These are phyloP conservation scores for Amphiduros pacificus DNA, from an alignment of 2,888 invertebrate species.

Conservation along the genomic window DNA sequence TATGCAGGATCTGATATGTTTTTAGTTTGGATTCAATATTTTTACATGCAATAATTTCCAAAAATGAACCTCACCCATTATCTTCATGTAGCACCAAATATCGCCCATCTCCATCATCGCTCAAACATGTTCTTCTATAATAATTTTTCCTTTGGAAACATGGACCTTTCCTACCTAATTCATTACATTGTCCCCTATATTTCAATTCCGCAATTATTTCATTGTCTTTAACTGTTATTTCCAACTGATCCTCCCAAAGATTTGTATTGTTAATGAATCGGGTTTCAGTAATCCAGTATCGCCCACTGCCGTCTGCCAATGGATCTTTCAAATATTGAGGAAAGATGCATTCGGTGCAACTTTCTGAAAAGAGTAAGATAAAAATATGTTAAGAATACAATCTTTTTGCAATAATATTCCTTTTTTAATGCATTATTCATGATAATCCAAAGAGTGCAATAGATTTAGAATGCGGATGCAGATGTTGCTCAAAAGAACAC, in stretches of 20 bases:
- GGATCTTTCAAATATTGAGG: conserved; percentile 9
- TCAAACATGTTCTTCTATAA: conserved; percentile 6
- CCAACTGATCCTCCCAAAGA: conserved; percentile 10
- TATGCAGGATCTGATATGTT: too few species aligned
- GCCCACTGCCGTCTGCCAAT: conserved; percentile 6
- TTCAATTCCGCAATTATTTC: conserved; percentile 11
- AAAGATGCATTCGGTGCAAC: conserved; percentile 10
- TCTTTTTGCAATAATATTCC: too few species aligned
- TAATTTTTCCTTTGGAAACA: conserved; percentile 8
- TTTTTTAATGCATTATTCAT: too few species aligned
- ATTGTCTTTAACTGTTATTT: conserved; percentile 11
- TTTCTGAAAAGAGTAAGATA: not conserved
- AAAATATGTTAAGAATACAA: not conserved
- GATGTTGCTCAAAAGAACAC: too few species aligned
- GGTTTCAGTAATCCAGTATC: conserved; percentile 14
- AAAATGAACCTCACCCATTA: conserved; percentile 11
- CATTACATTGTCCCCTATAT: conserved; percentile 13
- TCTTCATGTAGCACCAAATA: conserved; percentile 13
- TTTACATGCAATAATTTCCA: too few species aligned
- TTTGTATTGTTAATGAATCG: conserved; percentile 6
- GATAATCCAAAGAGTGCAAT: too few species aligned
- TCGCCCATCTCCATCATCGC: not conserved
- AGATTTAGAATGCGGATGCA: too few species aligned
- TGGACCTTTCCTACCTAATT: not conserved
- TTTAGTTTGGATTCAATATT: too few species aligned